Percentiles rank a stretch among this genome's conserved stretches.
These are phyloP conservation scores for Yasuhikotakia modesta DNA, from an alignment of 2,797 vertebrate species.

Conservation along the genomic window DNA sequence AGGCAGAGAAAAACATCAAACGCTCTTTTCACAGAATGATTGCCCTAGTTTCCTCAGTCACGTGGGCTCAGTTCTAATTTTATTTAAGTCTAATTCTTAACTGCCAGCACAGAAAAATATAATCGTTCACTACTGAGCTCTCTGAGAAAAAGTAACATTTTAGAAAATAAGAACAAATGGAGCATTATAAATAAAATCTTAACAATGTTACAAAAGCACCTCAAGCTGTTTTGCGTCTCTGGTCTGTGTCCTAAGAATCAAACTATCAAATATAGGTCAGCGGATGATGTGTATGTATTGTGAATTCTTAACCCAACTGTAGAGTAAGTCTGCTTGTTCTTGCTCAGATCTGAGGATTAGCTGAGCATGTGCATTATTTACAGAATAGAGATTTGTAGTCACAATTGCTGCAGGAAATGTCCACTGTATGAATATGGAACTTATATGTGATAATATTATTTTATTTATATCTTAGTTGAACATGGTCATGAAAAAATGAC, in stretches of 20 bases:
- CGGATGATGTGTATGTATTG: not conserved
- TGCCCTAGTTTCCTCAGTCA: constrained; percentile 54
- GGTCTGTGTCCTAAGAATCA: not conserved
- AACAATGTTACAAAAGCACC: not conserved
- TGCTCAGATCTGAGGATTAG: constrained; percentile 24
- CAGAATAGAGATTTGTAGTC: too few species aligned
- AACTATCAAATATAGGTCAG: constrained; percentile 35
- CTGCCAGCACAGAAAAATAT: too few species aligned
- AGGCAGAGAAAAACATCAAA: constrained; percentile 29
- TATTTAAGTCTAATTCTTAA: constrained; percentile 23
- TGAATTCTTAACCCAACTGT: constrained; percentile 58
- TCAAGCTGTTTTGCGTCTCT: not conserved
- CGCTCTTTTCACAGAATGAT: constrained; percentile 28
- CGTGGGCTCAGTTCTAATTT: constrained; percentile 36
- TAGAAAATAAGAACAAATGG: not conserved
- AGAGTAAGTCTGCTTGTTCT: constrained; percentile 63
- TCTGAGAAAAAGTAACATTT: not conserved
- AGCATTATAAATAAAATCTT: not conserved
- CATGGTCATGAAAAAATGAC: not conserved
- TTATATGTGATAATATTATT: too few species aligned
- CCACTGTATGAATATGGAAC: too few species aligned
- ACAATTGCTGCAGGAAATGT: too few species aligned
- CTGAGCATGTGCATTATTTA: too few species aligned
- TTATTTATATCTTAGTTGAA: not conserved
- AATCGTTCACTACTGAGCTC: constrained; percentile 16